A percentile compares a stretch with the other conserved stretches of the same genome.
Evolutionary conservation across 2,888 invertebrate genomes (phyloP).

Genomic region (Ommatoiulus sabulosus): DNA sequence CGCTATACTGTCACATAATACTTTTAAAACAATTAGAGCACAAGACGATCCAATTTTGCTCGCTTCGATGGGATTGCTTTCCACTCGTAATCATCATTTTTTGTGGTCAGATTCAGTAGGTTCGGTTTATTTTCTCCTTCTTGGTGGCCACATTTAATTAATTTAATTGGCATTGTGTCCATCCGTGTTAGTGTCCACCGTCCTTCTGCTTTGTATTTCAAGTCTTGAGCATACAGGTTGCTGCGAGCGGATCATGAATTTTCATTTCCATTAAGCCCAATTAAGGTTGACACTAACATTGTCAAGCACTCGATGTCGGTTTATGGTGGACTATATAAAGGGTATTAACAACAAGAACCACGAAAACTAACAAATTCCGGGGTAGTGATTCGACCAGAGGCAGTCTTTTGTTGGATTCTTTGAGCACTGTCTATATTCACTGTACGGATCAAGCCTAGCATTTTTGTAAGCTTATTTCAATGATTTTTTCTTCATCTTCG

Average conservation of each 20-base stretch:
- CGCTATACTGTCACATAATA: neutral
- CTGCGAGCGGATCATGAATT: neutral
- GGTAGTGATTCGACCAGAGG: neutral
- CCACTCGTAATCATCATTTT: constrained; percentile 1
- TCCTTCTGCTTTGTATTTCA: neutral
- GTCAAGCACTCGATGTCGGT: neutral
- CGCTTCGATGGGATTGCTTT: neutral
- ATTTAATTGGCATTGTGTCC: neutral
- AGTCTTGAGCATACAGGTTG: constrained; percentile 1
- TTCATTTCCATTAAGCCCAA: neutral
- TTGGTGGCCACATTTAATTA: neutral
- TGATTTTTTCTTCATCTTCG: too few species aligned
- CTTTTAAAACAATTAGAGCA: neutral
- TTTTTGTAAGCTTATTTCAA: neutral
- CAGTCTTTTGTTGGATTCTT: neutral
- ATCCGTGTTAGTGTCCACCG: neutral
- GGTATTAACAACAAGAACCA: neutral
- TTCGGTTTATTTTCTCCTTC: neutral
- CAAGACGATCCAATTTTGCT: neutral
- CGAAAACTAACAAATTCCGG: neutral
- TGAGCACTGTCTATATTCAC: neutral
- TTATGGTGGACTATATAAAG: neutral
- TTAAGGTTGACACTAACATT: constrained; percentile 1
- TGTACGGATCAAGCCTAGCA: neutral
- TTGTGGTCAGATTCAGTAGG: neutral